Evolutionary conservation across 1,140 invertebrate genomes (phyloP), one percentile per base, ranked within the genome.

Genomic region (Bathynomus jamesi): DNA sequence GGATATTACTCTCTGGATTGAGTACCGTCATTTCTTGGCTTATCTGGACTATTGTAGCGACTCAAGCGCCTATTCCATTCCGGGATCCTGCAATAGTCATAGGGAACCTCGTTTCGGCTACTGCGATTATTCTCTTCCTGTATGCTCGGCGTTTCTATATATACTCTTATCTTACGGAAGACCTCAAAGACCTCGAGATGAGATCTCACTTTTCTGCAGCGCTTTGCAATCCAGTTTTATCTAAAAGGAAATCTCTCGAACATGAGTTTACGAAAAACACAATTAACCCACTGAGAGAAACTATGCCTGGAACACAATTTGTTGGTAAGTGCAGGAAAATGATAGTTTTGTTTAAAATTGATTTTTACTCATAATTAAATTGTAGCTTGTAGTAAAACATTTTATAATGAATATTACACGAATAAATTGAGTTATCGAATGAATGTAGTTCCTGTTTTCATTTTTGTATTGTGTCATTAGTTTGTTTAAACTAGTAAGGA

Each of bases 41-140:
- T 5, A 78, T 82, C 2, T 85, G 84, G 83, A 81, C 81, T n/a
- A 71, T 83, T 4, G 80, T 83, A 5, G 79, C 82, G 4, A 79
- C 79, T 5, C 76, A 83, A 24, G 79, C 80, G 11, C 79, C 80
- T 4, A 74, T 81, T 32, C 77, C 79, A 4, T 70, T 74, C 64
- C 67, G 74, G 53, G 78, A 77, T 61, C 76, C 77, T 27, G 71
- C 78, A 30, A 76, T 78, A n/a, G 76, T 79, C 30, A 78, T 80
- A 24, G 76, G 78, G 3, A 80, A 78, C 67, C 64, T 80, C 17
- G 70, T 78, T n/a, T 78, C 72, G 30, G 77, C 75, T 17, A 76
- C 75, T 17, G 65, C 75, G 29, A 73, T 80, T 46, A 28, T 80
- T 13, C 31, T 80, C 24, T 72, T 78, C 61, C 65, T 80, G n/a